Evolutionary conservation across 2,797 vertebrate genomes (phyloP).

Genomic region (Choloepus didactylus): DNA sequence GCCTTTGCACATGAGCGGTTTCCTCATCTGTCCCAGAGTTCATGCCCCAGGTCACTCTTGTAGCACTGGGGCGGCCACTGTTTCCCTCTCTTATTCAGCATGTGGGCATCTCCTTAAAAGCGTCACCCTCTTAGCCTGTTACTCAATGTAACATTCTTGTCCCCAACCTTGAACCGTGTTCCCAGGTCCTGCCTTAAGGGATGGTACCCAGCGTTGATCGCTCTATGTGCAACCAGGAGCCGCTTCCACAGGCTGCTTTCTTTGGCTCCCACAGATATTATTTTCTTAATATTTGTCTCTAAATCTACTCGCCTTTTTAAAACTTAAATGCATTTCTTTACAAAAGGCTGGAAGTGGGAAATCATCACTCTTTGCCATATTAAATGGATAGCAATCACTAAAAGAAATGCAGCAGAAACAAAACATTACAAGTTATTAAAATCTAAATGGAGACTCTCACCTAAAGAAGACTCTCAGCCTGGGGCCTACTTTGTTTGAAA

Average conservation of each 20-base stretch:
- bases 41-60: neutral
- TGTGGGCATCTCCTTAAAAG: too few relatives aligned
- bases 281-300: neutral
- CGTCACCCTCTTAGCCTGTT: too few relatives aligned
- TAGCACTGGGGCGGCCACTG: neutral
- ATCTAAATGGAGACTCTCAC: neutral
- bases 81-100: neutral
- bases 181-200: rapidly evolving
- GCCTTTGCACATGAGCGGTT: too few relatives aligned
- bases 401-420: neutral
- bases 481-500: neutral
- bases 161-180: rapidly evolving
- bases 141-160: neutral
- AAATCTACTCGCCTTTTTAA: neutral
- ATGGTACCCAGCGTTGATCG: rapidly evolving
- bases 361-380: neutral
- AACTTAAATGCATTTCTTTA: neutral
- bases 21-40: neutral
- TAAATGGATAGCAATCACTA: neutral
- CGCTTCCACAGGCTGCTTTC: rapidly evolving
- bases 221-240: rapidly evolving
- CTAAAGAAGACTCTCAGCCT: neutral
- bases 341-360: neutral
- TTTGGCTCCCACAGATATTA: neutral
- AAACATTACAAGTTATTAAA: neutral